Evolutionary conservation across 2,797 vertebrate genomes (phyloP), one percentile per base, ranked within the genome.

Genomic region (Leptoclinus maculatus): DNA sequence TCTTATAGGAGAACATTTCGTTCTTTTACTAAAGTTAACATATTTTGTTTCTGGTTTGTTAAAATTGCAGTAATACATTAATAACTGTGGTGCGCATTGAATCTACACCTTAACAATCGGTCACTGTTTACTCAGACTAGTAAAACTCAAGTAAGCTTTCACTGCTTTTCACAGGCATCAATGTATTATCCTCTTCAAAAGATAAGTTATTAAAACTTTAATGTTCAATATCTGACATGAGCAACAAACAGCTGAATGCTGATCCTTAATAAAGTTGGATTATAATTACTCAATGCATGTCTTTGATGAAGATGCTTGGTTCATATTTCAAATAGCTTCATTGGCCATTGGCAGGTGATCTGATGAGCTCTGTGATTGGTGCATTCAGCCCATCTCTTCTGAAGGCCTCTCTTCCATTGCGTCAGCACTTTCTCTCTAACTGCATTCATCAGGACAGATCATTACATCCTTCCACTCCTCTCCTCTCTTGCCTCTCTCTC

Each of bases 391-490:
- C 76, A 84, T 86, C 81, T 81, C 68, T 64, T 78, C 81, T 78
- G 75, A 84, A 84, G 83, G 82, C 79, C 71, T 74, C 41, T 79
- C 74, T 87, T 82, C 78, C 62, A 71, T 85, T 71, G 86, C 72
- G 71, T 94, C 91, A 94, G 94, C 94, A 91, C 91, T 93, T 93
- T 91, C 86, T 73, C 79, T 80, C 87, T 87, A 87, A 92, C 92
- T 85, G 83, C 89, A 92, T 94, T 94, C 93, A 94, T 95, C 93
- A 94, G 89, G 77, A 85, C 85, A 84, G 91, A 94, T 94, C 93
- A 94, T 95, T 94, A 92, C 90, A 87, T 91, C 88, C 85, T 86
- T 87, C 83, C 80, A 85, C 79, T 88, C 76, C 68, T 80, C 84
- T 80, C 74, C 89, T 78, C 80, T 80, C 88, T 84, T 67, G 58